These are phyloP conservation scores for Matsumurasca onukii DNA, from an alignment of 1,140 invertebrate species.

Conservation along the genomic window DNA sequence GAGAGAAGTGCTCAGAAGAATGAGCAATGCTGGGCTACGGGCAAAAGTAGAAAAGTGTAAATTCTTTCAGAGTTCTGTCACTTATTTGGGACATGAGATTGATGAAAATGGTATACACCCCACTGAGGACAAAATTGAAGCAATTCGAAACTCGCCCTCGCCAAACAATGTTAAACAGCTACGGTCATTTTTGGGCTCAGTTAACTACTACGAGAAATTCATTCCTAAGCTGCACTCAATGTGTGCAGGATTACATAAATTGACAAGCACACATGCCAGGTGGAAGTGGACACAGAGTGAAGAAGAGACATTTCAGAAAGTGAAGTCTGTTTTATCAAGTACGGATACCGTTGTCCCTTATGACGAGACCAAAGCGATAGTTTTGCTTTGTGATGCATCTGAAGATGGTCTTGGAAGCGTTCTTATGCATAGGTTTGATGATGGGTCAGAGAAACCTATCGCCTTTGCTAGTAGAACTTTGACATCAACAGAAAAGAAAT, in stretches of 20 bases:
- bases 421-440: neutral
- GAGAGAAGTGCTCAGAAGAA: neutral
- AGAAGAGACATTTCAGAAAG: neutral
- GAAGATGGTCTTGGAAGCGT: neutral
- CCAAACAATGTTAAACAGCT: neutral
- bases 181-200: neutral
- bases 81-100: conserved; percentile 6
- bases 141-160: neutral
- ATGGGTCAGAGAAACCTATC: neutral
- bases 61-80: neutral
- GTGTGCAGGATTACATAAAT: neutral
- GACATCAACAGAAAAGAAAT: neutral
- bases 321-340: neutral
- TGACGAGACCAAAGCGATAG: neutral
- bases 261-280: neutral
- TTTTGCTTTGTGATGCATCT: neutral
- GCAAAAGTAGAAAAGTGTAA: too few relatives aligned
- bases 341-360: neutral
- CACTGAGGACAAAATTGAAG: neutral
- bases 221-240: neutral
- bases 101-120: neutral
- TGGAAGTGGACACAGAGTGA: neutral
- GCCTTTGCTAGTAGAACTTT: neutral
- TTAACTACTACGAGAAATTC: neutral
- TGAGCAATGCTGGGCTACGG: too few relatives aligned